These are phyloP conservation scores for Latrodectus elegans DNA, from an alignment of 2,888 invertebrate genomes.

Conservation along the genomic window DNA sequence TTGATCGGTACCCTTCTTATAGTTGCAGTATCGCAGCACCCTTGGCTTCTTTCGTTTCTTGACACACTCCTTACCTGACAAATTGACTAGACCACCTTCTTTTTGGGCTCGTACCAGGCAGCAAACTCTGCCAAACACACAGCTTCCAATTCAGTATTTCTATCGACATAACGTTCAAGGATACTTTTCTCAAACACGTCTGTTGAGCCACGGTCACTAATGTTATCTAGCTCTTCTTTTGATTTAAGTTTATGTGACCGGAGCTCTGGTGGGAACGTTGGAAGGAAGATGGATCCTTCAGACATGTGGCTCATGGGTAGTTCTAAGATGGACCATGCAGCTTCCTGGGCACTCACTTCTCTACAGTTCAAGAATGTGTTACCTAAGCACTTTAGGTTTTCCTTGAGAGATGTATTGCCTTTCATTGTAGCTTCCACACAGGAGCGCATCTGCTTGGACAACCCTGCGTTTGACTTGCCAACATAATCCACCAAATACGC, in stretches of 20 bases:
- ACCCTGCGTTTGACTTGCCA: slow-evolving; percentile 64
- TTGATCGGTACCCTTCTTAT: slow-evolving; percentile 67
- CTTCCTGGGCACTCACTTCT: slow-evolving; percentile 72
- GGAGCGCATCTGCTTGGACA: slow-evolving; percentile 65
- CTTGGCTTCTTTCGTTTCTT: background rate
- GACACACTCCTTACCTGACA: background rate
- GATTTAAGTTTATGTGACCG: slow-evolving; percentile 72
- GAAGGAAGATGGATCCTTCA: slow-evolving; percentile 70
- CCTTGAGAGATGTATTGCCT: slow-evolving; percentile 71
- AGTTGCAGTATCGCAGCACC: slow-evolving; percentile 69
- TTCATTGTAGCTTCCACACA: slow-evolving; percentile 71
- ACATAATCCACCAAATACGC: slow-evolving; percentile 72
- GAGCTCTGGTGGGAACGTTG: slow-evolving; percentile 71
- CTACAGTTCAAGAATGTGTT: slow-evolving; percentile 71
- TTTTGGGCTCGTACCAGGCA: background rate
- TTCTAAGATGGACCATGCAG: slow-evolving; percentile 70
- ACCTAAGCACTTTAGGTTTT: slow-evolving; percentile 70
- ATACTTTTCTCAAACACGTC: slow-evolving; percentile 1
- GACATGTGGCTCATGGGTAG: slow-evolving; percentile 70
- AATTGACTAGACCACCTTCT: background rate
- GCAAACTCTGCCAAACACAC: slow-evolving; percentile 6
- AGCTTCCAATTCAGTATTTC: background rate
- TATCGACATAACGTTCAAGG: background rate
- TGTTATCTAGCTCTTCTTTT: background rate
- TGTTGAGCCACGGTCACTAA: background rate